Percentiles rank a stretch among this genome's conserved stretches.
Conservation (phyloP, 2,113 vertebrate genomes). For the Barbus barbus region DNA sequence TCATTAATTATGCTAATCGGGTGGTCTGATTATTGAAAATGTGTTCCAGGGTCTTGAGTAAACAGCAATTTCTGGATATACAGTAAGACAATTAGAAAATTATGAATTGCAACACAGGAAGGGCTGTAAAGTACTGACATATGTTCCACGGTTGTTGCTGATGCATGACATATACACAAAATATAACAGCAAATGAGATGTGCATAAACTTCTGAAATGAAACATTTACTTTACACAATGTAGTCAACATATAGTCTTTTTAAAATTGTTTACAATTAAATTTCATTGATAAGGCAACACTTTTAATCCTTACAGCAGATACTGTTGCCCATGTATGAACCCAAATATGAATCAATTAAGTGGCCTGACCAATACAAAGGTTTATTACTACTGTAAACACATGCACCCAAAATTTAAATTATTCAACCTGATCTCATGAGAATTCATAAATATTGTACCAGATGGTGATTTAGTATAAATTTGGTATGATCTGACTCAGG, state of each 20-base stretch:
- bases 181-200: not conserved
- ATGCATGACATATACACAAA: not conserved
- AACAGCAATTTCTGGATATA: not conserved
- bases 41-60: not conserved
- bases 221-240: not conserved
- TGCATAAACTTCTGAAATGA: no score
- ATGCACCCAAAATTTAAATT: no score
- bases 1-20: conserved; percentile 54
- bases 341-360: not conserved
- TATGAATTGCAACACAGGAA: not conserved
- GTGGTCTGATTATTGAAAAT: conserved; percentile 40
- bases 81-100: not conserved
- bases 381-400: not conserved
- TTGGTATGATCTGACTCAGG: not conserved
- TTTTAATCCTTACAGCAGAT: not conserved
- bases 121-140: not conserved
- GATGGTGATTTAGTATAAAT: not conserved
- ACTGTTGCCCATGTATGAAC: not conserved
- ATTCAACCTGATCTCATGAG: not conserved
- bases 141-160: not conserved
- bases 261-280: not conserved
- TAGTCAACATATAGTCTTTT: not conserved
- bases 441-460: not conserved
- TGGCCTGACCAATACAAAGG: not conserved
- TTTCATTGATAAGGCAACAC: not conserved